phyloP scores from a whole-genome alignment of 2,888 invertebrate species.

The Zaprionus bogoriensis region DNA sequence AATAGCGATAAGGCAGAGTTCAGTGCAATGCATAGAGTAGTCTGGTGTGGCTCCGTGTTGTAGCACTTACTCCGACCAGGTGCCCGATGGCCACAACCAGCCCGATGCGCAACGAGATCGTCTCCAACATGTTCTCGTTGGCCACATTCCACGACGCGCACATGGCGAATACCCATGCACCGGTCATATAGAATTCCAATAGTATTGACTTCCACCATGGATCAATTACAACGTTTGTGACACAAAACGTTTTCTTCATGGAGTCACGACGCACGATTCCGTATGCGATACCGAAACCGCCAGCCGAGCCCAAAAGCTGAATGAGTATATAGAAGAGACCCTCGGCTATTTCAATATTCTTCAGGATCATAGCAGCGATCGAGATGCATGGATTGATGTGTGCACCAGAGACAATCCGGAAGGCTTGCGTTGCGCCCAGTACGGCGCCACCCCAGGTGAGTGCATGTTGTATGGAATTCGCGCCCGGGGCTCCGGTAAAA shows the following conservation, averaged over 20 bases:
- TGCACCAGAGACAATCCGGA: constrained; percentile 46
- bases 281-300: constrained; percentile 2
- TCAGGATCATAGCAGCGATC: constrained; percentile 34
- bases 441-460: constrained; percentile 38
- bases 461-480: background rate
- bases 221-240: rapidly evolving
- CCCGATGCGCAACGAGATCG: constrained; percentile 42
- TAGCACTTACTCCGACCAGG: constrained; percentile 35
- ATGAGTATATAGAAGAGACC: constrained; percentile 31
- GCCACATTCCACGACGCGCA: constrained; percentile 45
- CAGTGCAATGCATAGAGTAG: background rate
- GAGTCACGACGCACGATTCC: background rate
- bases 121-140: constrained; percentile 19
- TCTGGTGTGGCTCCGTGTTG: too few relatives aligned
- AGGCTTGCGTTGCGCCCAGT: constrained; percentile 37
- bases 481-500: background rate
- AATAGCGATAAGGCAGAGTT: background rate
- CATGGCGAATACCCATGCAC: constrained; percentile 41
- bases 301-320: constrained; percentile 23
- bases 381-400: constrained; percentile 49
- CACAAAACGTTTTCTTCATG: background rate
- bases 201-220: constrained; percentile 25
- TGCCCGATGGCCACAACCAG: constrained; percentile 16
- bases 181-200: constrained; percentile 29
- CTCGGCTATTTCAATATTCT: background rate